Base-by-base conservation (phyloP, 2,888 invertebrate species). In the Acrobasis consociella region DNA sequence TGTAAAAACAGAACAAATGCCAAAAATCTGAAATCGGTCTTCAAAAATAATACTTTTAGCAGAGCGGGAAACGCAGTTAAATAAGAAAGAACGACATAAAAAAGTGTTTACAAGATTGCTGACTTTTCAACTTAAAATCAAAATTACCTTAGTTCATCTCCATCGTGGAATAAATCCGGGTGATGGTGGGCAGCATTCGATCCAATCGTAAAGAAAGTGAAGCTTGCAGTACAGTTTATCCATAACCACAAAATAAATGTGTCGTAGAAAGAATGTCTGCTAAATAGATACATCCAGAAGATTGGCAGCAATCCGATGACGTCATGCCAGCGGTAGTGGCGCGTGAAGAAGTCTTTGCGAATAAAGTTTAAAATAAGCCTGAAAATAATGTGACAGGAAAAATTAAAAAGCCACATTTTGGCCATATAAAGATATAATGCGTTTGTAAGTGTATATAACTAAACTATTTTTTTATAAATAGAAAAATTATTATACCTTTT, bases 121-220 rank as follows among this genome's bases (percentile, higher is more conserved):
- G 7, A 7, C 31, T 5, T 31, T 31, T 31, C n/a, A n/a, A n/a
- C n/a, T n/a, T n/a, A n/a, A 7, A 31, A 31, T 31, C 8, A 31
- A 31, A 31, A 8, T 62, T 85, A 95, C 95, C 94, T 93, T 51
- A 94, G 89, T 70, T 94, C 84, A 81, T 97, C 97, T 0, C 97
- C 97, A 76, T 97, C 97, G 77, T 97, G 97, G 75, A 95, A 96
- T 58, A 96, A 94, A 62, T 95, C 94, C 0, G 96, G 97, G 82
- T 97, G 96, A 79, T 97, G 97, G 85, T 97, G 97, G 0, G 95
- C 96, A 5, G 96, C 97, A 76, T 95, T 96, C 1, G 95, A 72
- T 2, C 95, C 97, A 66, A 96, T 94, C 0, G 90, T 72, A 5
- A 87, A 91, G 77, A 97, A 96, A 1, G 93, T 75, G 46, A 95